phyloP scores from a whole-genome alignment of 2,888 invertebrate genomes.

The Alentia gelatinosa region DNA sequence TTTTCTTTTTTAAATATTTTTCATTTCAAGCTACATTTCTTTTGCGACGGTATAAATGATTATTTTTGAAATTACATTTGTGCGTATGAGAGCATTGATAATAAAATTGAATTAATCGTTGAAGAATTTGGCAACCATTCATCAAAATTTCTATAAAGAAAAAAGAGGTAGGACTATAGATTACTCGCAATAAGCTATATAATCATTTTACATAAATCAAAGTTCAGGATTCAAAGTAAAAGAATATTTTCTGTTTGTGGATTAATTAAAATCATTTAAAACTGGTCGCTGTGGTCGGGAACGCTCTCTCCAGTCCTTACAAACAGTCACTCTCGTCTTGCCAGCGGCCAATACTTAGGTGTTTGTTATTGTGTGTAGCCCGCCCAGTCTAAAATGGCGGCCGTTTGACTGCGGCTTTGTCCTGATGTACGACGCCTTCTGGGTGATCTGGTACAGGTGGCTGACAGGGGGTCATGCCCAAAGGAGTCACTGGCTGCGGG shows the following conservation, averaged over 20 bases:
- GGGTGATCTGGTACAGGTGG: neutral
- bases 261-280: neutral
- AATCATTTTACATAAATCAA: neutral
- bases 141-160: no score
- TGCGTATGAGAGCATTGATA: no score
- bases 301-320: neutral
- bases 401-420: neutral
- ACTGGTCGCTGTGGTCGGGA: neutral
- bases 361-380: neutral
- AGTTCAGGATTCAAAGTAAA: neutral
- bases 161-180: neutral
- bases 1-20: no score
- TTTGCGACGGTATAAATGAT: no score
- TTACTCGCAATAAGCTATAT: neutral
- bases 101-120: no score
- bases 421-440: neutral
- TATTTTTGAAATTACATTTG: no score
- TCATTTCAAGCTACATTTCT: no score
- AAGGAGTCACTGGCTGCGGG: no score
- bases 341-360: neutral
- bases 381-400: neutral
- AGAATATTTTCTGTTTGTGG: no score
- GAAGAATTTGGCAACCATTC: no score
- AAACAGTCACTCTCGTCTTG: neutral
- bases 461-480: neutral